Base-by-base conservation (phyloP, 2,113 vertebrate species). In the Oceanodroma tethys region DNA sequence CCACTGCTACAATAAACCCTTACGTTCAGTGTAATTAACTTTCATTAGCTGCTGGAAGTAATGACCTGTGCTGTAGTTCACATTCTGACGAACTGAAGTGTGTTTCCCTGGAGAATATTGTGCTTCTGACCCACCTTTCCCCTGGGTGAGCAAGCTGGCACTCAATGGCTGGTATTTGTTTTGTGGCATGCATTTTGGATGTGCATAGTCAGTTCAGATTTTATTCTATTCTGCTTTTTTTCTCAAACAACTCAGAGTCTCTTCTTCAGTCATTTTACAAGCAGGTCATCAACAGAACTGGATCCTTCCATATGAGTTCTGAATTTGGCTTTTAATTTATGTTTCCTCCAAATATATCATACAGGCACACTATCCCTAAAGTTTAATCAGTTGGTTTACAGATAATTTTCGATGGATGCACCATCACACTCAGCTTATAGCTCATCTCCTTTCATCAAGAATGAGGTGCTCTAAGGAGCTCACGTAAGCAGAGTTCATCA, bases 401-500 rank as follows among this genome's bases (percentile, higher is more conserved):
- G 16, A 16, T 47, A 43, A 59, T 84, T 89, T 84, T 38, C 30
- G 73, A 23, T 26, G 11, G 63, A 32, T 27, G 50, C 22, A 36
- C 11, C 8, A 36, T 60, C 30, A 58, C 40, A 26, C 6, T 63
- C 60, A 43, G 6, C 6, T 68, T 56, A 48, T 6, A 59, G 42
- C 47, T 89, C 48, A 34, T 32, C 10, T 84, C 10, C 53, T 55
- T 86, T 74, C 20, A 29, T 71, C 25, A 82, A 34, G 40, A 53
- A 18, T 26, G 29, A 92, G 36, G 47, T 32, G 11, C 7, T 89
- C 4, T 30, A 84, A 96, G 34, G 30, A 71, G 27, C 11, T 89
- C 11, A 6, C 0, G 0, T 25, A 68, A 79, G 48, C 36, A 59
- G 45, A 76, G 67, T 47, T 75, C 1, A 1, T 26, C 30, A 40